Percentiles rank a stretch among this genome's conserved stretches.
phyloP scores from a whole-genome alignment of 2,113 vertebrate species.

The Toxotes jaculatrix region DNA sequence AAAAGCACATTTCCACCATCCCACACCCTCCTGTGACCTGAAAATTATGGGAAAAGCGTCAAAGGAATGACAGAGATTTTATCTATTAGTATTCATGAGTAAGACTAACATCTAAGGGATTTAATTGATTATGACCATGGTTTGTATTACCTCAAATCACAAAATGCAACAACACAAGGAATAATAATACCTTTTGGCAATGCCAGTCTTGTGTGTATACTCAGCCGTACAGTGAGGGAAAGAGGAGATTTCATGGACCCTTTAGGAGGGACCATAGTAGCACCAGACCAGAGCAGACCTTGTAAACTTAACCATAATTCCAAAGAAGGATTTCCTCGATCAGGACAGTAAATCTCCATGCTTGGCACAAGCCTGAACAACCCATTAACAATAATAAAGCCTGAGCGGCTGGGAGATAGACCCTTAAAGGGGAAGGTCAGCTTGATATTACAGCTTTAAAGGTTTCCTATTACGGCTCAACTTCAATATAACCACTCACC shows the following conservation, averaged over 20 bases:
- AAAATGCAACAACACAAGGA: constrained; percentile 11
- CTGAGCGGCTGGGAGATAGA: constrained; percentile 65
- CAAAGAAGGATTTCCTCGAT: constrained; percentile 64
- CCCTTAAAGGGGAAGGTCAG: constrained; percentile 82
- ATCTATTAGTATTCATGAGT: constrained; percentile 26
- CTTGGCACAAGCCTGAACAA: constrained; percentile 72
- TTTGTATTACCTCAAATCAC: background rate
- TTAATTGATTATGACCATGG: background rate
- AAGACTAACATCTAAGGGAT: background rate
- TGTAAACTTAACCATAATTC: constrained; percentile 69
- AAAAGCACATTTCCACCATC: constrained; percentile 5
- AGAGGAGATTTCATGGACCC: constrained; percentile 32
- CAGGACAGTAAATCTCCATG: constrained; percentile 63
- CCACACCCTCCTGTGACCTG: background rate
- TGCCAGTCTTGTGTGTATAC: background rate
- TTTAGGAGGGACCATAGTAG: constrained; percentile 14
- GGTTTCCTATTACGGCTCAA: constrained; percentile 80
- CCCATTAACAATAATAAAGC: constrained; percentile 80
- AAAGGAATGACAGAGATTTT: constrained; percentile 14
- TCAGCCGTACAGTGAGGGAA: background rate
- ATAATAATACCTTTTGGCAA: background rate
- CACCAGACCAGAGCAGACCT: constrained; percentile 48
- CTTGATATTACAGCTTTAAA: constrained; percentile 79
- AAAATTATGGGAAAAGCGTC: constrained; percentile 10
- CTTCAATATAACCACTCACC: constrained; percentile 77